These are phyloP conservation scores for Callimorpha dominula DNA, from an alignment of 2,888 invertebrate species.

Conservation along the genomic window DNA sequence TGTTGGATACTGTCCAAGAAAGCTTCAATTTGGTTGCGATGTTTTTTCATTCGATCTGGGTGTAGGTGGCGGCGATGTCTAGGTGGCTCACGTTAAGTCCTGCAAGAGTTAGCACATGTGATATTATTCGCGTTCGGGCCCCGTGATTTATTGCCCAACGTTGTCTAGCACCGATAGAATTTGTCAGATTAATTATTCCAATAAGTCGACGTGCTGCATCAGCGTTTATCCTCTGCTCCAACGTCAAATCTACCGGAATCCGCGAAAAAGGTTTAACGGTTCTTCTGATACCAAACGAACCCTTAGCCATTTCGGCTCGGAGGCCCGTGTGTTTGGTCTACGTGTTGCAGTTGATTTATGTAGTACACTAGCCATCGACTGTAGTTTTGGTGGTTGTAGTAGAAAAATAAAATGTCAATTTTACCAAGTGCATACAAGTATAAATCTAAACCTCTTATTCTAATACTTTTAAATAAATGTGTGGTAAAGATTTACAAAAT, in stretches of 20 bases:
- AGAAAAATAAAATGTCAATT: slow-evolving; percentile 24
- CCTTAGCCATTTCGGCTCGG: neutral
- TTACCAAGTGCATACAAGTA: neutral
- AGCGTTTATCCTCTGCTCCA: slow-evolving; percentile 3
- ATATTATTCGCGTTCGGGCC: neutral
- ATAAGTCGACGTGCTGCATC: neutral
- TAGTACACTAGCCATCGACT: slow-evolving; percentile 25
- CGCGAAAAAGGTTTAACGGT: neutral
- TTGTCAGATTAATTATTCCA: slow-evolving; percentile 3
- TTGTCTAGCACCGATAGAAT: slow-evolving; percentile 1
- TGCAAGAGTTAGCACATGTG: neutral
- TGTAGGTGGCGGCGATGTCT: neutral
- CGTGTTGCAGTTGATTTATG: neutral
- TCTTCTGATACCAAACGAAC: slow-evolving; percentile 1
- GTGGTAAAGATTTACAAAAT: slow-evolving; percentile 36
- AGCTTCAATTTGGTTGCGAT: neutral
- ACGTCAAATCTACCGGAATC: neutral
- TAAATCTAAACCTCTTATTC: slow-evolving; percentile 13
- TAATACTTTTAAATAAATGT: slow-evolving; percentile 46
- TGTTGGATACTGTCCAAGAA: neutral
- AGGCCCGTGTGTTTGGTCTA: neutral
- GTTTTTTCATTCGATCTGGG: neutral
- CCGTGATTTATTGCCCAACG: neutral
- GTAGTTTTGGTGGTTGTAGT: slow-evolving; percentile 43
- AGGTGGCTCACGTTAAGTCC: neutral